A percentile compares a stretch with the other conserved stretches of the same genome.
phyloP scores from a whole-genome alignment of 2,797 vertebrate genomes.

The Parauchenoglanis punctatus region DNA sequence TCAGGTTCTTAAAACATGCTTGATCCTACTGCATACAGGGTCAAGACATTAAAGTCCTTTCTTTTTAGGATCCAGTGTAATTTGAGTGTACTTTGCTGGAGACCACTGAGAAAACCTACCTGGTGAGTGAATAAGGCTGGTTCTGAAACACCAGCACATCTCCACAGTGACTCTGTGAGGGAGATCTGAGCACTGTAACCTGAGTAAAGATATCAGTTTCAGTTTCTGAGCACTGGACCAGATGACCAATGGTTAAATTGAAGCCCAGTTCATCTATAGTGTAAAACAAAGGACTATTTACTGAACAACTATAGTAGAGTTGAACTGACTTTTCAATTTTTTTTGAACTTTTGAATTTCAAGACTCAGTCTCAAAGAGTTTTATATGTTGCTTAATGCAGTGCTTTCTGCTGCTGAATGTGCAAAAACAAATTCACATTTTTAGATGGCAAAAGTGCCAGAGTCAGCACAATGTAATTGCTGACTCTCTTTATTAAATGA shows the following conservation, averaged over 20 bases:
- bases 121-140: constrained; percentile 87
- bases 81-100: not conserved
- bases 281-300: not conserved
- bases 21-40: not conserved
- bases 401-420: not conserved
- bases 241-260: not conserved
- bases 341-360: not conserved
- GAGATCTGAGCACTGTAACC: constrained; percentile 70
- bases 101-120: constrained; percentile 69
- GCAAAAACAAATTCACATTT: not conserved
- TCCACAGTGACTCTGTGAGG: constrained; percentile 77
- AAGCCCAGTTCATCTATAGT: not conserved
- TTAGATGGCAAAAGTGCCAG: not conserved
- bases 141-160: constrained; percentile 91
- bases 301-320: not conserved
- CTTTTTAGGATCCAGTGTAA: not conserved
- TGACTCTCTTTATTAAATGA: not conserved
- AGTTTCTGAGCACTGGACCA: not conserved
- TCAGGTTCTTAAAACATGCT: not conserved
- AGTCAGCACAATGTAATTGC: not conserved
- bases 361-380: too few relatives aligned
- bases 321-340: not conserved
- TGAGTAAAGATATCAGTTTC: constrained; percentile 43
- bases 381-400: not conserved
- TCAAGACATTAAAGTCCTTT: not conserved